Evolutionary conservation across 2,113 vertebrate genomes (phyloP).

Genomic region (Nyctereutes procyonoides): DNA sequence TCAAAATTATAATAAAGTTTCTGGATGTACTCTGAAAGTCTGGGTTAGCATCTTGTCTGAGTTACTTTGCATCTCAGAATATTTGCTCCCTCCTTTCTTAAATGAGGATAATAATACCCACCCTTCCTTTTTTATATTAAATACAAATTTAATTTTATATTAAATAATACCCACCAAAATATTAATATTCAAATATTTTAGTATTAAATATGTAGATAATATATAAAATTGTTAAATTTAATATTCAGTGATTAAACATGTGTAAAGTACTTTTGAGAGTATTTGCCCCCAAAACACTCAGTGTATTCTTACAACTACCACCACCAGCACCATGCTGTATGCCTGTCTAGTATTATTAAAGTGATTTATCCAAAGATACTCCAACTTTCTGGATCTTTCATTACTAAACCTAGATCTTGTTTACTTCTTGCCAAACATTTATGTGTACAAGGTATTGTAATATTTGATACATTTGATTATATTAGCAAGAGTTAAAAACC

Average conservation of each 20-base stretch:
- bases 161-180: background rate
- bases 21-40: background rate
- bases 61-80: background rate
- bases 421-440: background rate
- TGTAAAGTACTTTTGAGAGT: background rate
- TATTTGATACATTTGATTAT: background rate
- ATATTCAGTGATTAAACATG: background rate
- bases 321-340: background rate
- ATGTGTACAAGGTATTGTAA: background rate
- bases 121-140: background rate
- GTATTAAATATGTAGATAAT: background rate
- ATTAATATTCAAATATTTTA: background rate
- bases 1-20: background rate
- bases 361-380: background rate
- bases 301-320: rapidly evolving
- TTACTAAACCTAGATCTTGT: no score
- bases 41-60: background rate
- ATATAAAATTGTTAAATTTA: background rate
- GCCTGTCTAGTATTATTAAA: rapidly evolving
- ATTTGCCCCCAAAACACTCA: rapidly evolving
- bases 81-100: background rate
- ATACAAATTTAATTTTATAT: background rate
- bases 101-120: background rate
- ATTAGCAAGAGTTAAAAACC: background rate
- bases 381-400: background rate